Conservation (phyloP, 30 jellyfish, hydroid and myxozoan genomes). For the Pelagia noctiluca region DNA sequence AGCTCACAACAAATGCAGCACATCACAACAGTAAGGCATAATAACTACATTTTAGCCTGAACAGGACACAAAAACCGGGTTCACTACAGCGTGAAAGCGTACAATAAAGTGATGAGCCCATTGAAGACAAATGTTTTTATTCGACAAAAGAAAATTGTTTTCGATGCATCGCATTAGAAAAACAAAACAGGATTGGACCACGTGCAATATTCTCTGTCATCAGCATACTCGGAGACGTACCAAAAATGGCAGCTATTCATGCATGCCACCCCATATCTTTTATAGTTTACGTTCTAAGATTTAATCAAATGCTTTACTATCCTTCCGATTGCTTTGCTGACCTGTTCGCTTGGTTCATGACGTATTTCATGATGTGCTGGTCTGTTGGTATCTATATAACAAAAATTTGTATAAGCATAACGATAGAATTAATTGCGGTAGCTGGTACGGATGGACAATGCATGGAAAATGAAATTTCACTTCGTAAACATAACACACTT, state of each 20-base stretch:
- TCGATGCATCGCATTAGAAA: constrained; percentile 62
- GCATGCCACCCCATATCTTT: no score
- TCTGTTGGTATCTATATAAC: no score
- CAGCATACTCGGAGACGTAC: neutral
- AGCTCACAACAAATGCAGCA: neutral
- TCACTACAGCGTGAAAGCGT: constrained; percentile 60
- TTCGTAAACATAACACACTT: no score
- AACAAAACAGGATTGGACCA: constrained; percentile 63
- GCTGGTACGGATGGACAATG: no score
- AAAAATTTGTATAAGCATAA: no score
- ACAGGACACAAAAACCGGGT: constrained; percentile 47
- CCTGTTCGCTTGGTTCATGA: no score
- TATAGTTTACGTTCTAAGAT: no score
- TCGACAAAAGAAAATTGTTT: constrained; percentile 63
- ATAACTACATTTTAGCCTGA: constrained; percentile 10
- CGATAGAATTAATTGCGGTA: no score
- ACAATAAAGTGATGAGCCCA: constrained; percentile 43
- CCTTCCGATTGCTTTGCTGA: no score
- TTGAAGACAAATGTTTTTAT: constrained; percentile 30
- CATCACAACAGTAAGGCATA: constrained; percentile 36
- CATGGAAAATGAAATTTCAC: no score
- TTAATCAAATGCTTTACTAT: no score
- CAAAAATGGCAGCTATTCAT: neutral
- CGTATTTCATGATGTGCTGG: no score
- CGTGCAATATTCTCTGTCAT: constrained; percentile 53